Conservation (phyloP, 2,888 invertebrate genomes). For the Parochlus steinenii region DNA sequence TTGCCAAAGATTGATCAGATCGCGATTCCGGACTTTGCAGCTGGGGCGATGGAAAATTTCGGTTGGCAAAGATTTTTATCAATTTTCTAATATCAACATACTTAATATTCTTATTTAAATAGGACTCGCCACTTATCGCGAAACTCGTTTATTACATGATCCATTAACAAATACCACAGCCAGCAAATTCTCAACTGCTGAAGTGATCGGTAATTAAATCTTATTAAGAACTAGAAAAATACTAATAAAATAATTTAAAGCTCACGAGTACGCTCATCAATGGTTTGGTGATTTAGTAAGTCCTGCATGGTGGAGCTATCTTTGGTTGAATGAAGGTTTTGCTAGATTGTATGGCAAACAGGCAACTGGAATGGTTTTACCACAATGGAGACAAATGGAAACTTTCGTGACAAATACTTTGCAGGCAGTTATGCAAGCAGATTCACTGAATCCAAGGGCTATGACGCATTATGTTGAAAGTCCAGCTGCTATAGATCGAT, state of each 20-base stretch:
- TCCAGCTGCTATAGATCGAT: constrained; percentile 65
- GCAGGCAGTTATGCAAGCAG: constrained; percentile 53
- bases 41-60: constrained; percentile 90
- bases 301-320: constrained; percentile 49
- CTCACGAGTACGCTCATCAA: no score
- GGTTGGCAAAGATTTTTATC: no score
- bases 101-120: no score
- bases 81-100: no score
- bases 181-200: no score
- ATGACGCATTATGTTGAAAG: constrained; percentile 66
- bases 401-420: constrained; percentile 58
- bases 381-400: constrained; percentile 56
- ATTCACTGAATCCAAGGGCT: constrained; percentile 62
- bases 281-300: constrained; percentile 68
- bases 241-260: no score
- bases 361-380: constrained; percentile 36
- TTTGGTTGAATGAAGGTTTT: constrained; percentile 64
- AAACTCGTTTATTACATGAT: no score
- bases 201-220: no score
- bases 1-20: constrained; percentile 76
- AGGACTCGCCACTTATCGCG: no score
- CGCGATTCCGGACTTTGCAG: constrained; percentile 67
- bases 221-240: no score
- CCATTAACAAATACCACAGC: no score
- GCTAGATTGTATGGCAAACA: constrained; percentile 52